These are phyloP conservation scores for Latrodectus geometricus DNA, from an alignment of 1,140 invertebrate species.

Conservation along the genomic window DNA sequence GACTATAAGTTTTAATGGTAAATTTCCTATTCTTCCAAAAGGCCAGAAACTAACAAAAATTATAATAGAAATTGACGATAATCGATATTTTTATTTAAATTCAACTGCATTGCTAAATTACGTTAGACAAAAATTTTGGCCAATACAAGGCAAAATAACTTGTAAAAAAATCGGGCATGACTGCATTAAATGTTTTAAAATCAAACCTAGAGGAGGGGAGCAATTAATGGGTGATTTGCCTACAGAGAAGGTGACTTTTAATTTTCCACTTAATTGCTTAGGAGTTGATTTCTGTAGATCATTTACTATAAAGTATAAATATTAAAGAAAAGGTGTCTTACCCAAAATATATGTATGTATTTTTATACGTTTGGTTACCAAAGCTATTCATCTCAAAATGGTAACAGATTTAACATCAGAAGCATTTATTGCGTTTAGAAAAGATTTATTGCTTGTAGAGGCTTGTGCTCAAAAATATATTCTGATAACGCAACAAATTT, in stretches of 20 bases:
- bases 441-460: constrained; percentile 6
- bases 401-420: constrained; percentile 25
- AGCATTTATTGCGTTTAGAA: constrained; percentile 15
- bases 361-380: constrained; percentile 14
- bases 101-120: neutral
- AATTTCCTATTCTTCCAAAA: neutral
- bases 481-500: no score
- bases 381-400: constrained; percentile 32
- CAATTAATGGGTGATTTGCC: no score
- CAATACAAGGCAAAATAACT: neutral
- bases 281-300: constrained; percentile 48
- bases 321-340: neutral
- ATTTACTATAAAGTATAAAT: constrained; percentile 24
- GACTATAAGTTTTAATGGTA: no score
- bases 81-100: neutral
- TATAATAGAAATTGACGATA: neutral
- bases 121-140: constrained; percentile 20
- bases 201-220: neutral
- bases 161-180: constrained; percentile 30
- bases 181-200: constrained; percentile 29
- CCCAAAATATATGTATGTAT: constrained; percentile 32
- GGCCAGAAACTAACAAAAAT: neutral
- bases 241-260: no score
- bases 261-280: no score
- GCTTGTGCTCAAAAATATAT: constrained; percentile 9